These are phyloP conservation scores for Lordiphosa stackelbergi DNA, from an alignment of 1,140 invertebrate genomes.

Conservation along the genomic window DNA sequence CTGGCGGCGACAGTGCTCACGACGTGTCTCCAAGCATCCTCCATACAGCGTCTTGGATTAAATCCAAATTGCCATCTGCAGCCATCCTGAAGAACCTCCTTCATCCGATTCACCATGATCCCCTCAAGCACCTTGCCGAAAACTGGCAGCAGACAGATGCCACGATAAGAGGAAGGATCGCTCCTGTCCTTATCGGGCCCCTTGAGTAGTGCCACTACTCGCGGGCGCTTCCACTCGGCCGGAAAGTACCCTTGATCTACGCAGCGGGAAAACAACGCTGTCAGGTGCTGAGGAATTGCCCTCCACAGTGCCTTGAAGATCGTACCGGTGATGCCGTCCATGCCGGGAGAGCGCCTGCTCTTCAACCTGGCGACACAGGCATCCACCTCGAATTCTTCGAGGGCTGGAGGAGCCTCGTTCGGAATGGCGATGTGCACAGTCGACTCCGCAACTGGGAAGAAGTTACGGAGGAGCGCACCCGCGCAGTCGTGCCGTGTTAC, in stretches of 20 bases:
- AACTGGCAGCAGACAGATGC: slow-evolving; percentile 1
- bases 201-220: slow-evolving; percentile 13
- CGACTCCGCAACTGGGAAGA: slow-evolving; percentile 8
- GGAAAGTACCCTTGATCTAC: slow-evolving; percentile 7
- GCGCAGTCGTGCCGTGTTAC: slow-evolving; percentile 21
- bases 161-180: not conserved
- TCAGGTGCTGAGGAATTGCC: slow-evolving; percentile 4
- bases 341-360: slow-evolving; percentile 22
- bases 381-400: slow-evolving; percentile 9
- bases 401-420: slow-evolving; percentile 3
- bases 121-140: no score
- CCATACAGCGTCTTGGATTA: slow-evolving; percentile 19
- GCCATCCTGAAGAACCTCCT: no score
- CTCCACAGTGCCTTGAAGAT: slow-evolving; percentile 26
- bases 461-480: slow-evolving; percentile 4
- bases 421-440: slow-evolving; percentile 5
- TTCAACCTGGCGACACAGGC: slow-evolving; percentile 13
- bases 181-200: slow-evolving; percentile 11
- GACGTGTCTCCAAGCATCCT: slow-evolving; percentile 2
- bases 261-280: slow-evolving; percentile 15
- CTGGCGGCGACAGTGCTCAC: slow-evolving; percentile 7
- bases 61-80: slow-evolving; percentile 8
- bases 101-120: no score
- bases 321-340: slow-evolving; percentile 19
- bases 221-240: slow-evolving; percentile 5